phyloP scores from a whole-genome alignment of 2,888 invertebrate genomes.

The Polydrusus cervinus region DNA sequence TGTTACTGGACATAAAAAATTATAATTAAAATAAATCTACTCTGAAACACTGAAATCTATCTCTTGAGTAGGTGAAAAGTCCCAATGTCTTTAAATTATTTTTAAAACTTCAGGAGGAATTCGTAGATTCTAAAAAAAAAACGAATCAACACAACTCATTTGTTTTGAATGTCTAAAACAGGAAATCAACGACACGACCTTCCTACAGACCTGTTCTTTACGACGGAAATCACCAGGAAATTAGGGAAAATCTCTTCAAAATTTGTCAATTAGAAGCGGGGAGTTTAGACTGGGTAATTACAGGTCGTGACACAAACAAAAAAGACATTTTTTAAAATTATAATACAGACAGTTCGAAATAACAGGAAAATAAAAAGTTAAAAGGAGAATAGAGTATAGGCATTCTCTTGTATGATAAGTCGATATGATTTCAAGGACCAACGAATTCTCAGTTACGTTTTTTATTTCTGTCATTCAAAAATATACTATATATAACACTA shows the following conservation, averaged over 20 bases:
- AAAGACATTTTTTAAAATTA: too few relatives aligned
- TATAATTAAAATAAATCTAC: too few relatives aligned
- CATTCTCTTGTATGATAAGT: too few relatives aligned
- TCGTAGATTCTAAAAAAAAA: neutral
- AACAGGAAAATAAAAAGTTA: too few relatives aligned
- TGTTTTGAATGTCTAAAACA: slow-evolving; percentile 1
- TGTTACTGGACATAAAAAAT: too few relatives aligned
- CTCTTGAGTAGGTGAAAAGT: neutral
- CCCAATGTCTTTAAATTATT: neutral
- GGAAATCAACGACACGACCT: slow-evolving; percentile 34
- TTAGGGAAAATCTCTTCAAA: slow-evolving; percentile 25
- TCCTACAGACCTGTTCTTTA: slow-evolving; percentile 6
- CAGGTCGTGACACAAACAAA: neutral
- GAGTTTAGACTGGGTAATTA: slow-evolving; percentile 1
- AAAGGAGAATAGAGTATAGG: too few relatives aligned
- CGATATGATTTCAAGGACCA: too few relatives aligned
- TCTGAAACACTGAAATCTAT: too few relatives aligned
- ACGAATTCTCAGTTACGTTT: too few relatives aligned
- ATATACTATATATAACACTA: too few relatives aligned
- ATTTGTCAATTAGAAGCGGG: slow-evolving; percentile 11
- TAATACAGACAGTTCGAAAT: too few relatives aligned
- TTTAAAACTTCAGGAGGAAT: neutral
- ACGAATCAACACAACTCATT: neutral
- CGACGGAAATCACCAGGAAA: slow-evolving; percentile 39
- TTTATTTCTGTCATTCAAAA: too few relatives aligned